Evolutionary conservation across 2,888 invertebrate genomes (phyloP).

Genomic region (Leptopterna dolabrata): DNA sequence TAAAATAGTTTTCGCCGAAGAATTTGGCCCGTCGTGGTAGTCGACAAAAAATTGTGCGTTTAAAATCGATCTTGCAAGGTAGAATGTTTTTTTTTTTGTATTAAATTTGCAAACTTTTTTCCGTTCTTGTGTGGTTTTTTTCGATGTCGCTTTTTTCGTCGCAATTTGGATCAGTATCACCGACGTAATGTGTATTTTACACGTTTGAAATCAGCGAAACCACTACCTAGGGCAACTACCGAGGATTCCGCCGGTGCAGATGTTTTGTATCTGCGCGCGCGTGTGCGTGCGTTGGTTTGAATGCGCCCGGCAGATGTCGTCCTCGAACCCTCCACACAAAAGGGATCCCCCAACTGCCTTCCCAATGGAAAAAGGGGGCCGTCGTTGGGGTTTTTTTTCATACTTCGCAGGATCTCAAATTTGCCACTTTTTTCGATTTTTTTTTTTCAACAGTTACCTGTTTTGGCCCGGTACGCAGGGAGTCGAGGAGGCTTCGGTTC

Average conservation of each 20-base stretch:
- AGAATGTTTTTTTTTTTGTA: no score
- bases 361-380: background rate
- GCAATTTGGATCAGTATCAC: no score
- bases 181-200: no score
- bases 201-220: no score
- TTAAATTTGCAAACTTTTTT: no score
- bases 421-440: slow-evolving; percentile 9
- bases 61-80: no score
- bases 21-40: no score
- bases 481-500: background rate
- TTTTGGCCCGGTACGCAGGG: background rate
- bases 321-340: slow-evolving; percentile 1
- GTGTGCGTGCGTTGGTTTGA: slow-evolving; percentile 20
- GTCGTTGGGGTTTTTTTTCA: background rate
- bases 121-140: no score
- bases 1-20: no score
- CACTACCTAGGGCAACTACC: slow-evolving; percentile 39
- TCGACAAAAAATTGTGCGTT: no score
- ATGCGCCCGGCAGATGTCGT: slow-evolving; percentile 48
- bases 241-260: slow-evolving; percentile 4
- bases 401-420: background rate
- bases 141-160: no score
- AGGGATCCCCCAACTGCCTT: slow-evolving; percentile 4
- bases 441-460: background rate
- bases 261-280: background rate